Base-by-base conservation (phyloP, 1,140 invertebrate species). In the Harlomillsia oculata region DNA sequence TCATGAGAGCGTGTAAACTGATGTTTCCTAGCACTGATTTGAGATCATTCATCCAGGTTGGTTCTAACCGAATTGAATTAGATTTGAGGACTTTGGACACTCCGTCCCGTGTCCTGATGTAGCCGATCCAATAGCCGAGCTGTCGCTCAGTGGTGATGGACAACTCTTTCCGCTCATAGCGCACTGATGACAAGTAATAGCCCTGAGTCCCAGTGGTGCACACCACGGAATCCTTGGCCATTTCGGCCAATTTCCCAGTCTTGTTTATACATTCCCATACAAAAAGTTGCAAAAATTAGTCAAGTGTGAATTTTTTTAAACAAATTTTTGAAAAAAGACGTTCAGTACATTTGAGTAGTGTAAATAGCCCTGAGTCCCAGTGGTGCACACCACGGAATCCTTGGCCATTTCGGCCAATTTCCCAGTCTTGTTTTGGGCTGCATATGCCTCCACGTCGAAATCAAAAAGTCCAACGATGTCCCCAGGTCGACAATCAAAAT, bases 21-120 rank as follows among this genome's bases (percentile, higher is more conserved):
- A 78, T 64, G 54, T 70, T 69, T 23, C 73, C 76, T 28, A 82
- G 60, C 11, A 37, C 30, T 16, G 54, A 40, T 25, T 55, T 70
- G 49, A 72, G 66, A 9, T 80, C 72, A 11, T 67, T 66, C 80
- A 82, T 81, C 81, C 81, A 82, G 2, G 66, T 74, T 2, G 80
- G 80, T 80, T 56, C 62, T 78, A 81, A 8, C 59, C 50, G 1
- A 60, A 64, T 3, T 59, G 59, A 28, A 65, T 48, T 45, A 63
- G 60, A 41, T 40, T 30, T 50, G 46, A 57, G 28, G 18, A 53
- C 29, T 25, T n/a, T 21, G 16, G 55, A 41, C 41, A 14, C 41
- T 16, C 20, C 16, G 26, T 53, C 37, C 18, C 28, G 34, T 29
- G 65, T 46, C 4, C 63, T 59, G 5, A 67, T 44, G 61, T 68